Conservation (phyloP, 2,113 vertebrate genomes). For the Proterorhinus semilunaris region DNA sequence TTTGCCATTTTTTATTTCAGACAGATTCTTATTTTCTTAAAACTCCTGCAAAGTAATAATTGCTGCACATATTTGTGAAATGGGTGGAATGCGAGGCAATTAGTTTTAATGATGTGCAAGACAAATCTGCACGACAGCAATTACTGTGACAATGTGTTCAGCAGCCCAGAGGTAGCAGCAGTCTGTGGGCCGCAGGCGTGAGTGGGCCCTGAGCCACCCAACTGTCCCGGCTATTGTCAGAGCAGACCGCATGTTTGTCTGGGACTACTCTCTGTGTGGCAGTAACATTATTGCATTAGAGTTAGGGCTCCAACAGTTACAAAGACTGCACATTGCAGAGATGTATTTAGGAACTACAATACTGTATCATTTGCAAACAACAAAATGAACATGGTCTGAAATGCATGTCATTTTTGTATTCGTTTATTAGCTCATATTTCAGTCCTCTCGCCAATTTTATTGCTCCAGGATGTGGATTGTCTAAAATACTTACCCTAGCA, state of each 20-base stretch:
- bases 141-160: conserved; percentile 74
- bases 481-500: no score
- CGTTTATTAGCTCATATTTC: no score
- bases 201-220: conserved; percentile 41
- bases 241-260: conserved; percentile 40
- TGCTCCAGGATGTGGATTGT: no score
- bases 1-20: conserved; percentile 70
- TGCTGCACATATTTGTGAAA: conserved; percentile 74
- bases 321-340: no score
- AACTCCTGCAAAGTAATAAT: conserved; percentile 70
- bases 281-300: no score
- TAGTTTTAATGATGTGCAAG: conserved; percentile 82
- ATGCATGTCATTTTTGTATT: no score
- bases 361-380: no score
- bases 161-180: conserved; percentile 61
- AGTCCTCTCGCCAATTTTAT: no score
- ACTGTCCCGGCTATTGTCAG: conserved; percentile 38
- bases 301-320: no score
- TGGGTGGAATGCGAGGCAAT: conserved; percentile 78
- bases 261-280: conserved; percentile 10
- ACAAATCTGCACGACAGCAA: conserved; percentile 78
- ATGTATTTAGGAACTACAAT: no score
- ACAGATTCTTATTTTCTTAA: conserved; percentile 71
- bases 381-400: no score
- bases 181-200: conserved; percentile 12